A percentile compares a stretch with the other conserved stretches of the same genome.
Conservation (phyloP, 2,888 invertebrate species). For the Sphaeridia pumilis region DNA sequence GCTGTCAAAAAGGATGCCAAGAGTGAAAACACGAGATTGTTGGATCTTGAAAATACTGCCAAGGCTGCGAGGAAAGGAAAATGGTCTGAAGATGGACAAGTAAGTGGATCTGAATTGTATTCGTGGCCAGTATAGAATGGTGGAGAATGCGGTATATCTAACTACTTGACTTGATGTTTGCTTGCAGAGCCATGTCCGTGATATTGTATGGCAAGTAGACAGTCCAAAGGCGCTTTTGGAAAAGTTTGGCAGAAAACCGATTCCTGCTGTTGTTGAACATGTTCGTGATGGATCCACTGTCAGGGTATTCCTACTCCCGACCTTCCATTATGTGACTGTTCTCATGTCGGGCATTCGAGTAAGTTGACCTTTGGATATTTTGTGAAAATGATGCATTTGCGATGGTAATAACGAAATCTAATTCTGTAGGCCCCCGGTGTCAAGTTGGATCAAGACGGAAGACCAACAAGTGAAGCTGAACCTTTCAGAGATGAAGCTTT, state of each 20-base stretch:
- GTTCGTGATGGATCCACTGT: conserved; percentile 95
- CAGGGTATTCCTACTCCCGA: conserved; percentile 78
- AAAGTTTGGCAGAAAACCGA: conserved; percentile 68
- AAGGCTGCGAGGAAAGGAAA: conserved; percentile 77
- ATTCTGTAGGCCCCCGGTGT: conserved; percentile 48
- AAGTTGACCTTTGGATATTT: conserved; percentile 38
- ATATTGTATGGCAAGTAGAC: conserved; percentile 80
- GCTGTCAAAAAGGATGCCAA: conserved; percentile 60
- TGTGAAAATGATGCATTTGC: neutral
- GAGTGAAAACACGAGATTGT: conserved; percentile 56
- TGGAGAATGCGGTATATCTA: neutral
- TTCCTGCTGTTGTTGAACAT: conserved; percentile 91
- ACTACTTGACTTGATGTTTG: conserved; percentile 14
- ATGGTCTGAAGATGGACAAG: conserved; percentile 46
- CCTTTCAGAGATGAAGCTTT: conserved; percentile 78
- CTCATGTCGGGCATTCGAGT: conserved; percentile 90
- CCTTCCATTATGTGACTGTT: conserved; percentile 79
- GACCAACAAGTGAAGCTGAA: conserved; percentile 44
- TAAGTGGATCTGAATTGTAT: conserved; percentile 5
- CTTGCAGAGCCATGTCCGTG: conserved; percentile 59
- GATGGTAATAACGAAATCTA: neutral
- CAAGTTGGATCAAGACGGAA: conserved; percentile 63
- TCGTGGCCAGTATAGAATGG: neutral
- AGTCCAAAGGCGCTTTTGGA: conserved; percentile 73
- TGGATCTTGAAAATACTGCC: conserved; percentile 81